Percentiles rank a stretch among this genome's conserved stretches.
These are phyloP conservation scores for Phacellophora camtschatica DNA, from an alignment of 30 jellyfish, hydroid and myxozoan genomes.

Conservation along the genomic window DNA sequence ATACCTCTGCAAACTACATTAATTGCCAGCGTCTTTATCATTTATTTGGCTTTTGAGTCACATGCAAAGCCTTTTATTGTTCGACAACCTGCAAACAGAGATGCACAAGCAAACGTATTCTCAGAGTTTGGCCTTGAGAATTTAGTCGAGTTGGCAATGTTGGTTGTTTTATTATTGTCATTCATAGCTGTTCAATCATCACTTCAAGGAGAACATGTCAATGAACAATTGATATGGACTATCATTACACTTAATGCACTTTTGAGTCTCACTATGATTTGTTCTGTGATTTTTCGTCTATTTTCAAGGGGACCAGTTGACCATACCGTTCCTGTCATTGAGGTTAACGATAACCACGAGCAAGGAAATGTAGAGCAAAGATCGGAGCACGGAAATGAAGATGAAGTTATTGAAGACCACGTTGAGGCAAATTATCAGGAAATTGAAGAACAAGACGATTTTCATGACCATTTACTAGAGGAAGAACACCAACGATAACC, in stretches of 20 bases:
- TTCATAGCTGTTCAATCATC: conserved; percentile 31
- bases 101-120: background rate
- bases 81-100: background rate
- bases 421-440: no score
- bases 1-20: background rate
- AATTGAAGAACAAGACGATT: no score
- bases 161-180: conserved; percentile 15
- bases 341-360: no score
- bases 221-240: conserved; percentile 10
- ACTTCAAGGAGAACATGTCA: background rate
- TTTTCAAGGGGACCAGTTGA: background rate
- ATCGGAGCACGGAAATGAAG: background rate
- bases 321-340: no score
- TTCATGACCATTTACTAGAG: no score
- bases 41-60: conserved; percentile 37
- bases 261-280: background rate
- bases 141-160: conserved; percentile 29
- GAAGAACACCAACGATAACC: no score
- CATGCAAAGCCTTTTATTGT: conserved; percentile 49
- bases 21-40: conserved; percentile 17
- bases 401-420: no score
- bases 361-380: background rate
- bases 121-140: conserved; percentile 39
- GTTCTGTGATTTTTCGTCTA: conserved; percentile 6
- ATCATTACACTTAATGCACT: background rate